These are phyloP conservation scores for Sipunculus nudus DNA, from an alignment of 2,888 invertebrate species.

Conservation along the genomic window DNA sequence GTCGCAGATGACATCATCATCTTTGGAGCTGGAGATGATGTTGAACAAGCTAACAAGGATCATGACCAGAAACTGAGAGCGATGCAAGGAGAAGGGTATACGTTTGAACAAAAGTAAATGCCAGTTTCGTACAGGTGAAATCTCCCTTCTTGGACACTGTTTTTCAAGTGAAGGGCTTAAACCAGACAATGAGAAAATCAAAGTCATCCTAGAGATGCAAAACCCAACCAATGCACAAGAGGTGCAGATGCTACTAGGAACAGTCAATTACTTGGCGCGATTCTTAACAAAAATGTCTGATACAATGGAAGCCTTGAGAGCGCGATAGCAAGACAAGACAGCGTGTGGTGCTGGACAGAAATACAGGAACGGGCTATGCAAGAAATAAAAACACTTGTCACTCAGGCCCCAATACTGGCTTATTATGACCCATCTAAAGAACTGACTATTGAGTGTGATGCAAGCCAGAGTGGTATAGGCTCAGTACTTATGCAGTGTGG, in stretches of 20 bases:
- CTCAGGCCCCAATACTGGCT: slow-evolving; percentile 31
- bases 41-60: slow-evolving; percentile 25
- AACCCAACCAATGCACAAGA: slow-evolving; percentile 22
- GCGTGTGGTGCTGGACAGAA: too few species aligned
- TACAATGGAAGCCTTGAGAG: slow-evolving; percentile 18
- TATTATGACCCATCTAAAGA: slow-evolving; percentile 28
- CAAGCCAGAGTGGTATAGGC: slow-evolving; percentile 40
- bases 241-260: slow-evolving; percentile 34
- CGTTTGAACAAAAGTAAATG: slow-evolving; percentile 26
- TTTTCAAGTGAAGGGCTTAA: slow-evolving; percentile 27
- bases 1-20: slow-evolving; percentile 36
- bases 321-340: too few species aligned
- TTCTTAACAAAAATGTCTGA: slow-evolving; percentile 29
- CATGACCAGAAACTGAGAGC: slow-evolving; percentile 15
- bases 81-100: slow-evolving; percentile 28
- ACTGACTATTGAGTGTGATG: slow-evolving; percentile 34
- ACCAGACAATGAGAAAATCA: slow-evolving; percentile 30
- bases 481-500: too few species aligned
- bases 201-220: slow-evolving; percentile 29
- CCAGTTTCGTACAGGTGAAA: too few species aligned
- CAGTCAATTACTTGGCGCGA: slow-evolving; percentile 23
- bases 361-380: slow-evolving; percentile 37
- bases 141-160: slow-evolving; percentile 33
- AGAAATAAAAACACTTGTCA: slow-evolving; percentile 14
- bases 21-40: slow-evolving; percentile 18